Percentiles rank a stretch among this genome's conserved stretches.
phyloP scores from a whole-genome alignment of 2,888 invertebrate genomes.

The Gari tellinella region DNA sequence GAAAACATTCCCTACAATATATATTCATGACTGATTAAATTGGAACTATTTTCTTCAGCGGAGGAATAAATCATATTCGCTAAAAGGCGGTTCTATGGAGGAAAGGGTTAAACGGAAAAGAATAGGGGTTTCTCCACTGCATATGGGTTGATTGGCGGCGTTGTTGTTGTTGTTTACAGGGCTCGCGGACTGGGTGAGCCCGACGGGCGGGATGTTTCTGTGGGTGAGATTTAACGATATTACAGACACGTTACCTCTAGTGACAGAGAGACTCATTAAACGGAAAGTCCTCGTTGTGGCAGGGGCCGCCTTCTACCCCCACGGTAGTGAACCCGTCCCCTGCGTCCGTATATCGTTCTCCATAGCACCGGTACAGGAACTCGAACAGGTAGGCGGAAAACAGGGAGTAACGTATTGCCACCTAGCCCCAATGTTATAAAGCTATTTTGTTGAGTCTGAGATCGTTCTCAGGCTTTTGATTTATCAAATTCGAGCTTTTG shows the following conservation, averaged over 20 bases:
- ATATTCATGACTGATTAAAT: too few relatives aligned
- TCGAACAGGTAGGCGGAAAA: conserved; percentile 37
- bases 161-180: conserved; percentile 20
- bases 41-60: too few relatives aligned
- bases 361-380: conserved; percentile 25
- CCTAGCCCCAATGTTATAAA: too few relatives aligned
- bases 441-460: too few relatives aligned
- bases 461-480: too few relatives aligned
- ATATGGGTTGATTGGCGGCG: background rate
- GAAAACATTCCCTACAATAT: too few relatives aligned
- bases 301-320: conserved; percentile 34
- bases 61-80: too few relatives aligned
- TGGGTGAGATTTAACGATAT: conserved; percentile 42
- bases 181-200: conserved; percentile 41
- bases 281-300: conserved; percentile 46
- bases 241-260: conserved; percentile 28
- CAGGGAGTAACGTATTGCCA: too few relatives aligned
- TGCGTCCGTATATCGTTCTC: conserved; percentile 47
- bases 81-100: too few relatives aligned
- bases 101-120: too few relatives aligned
- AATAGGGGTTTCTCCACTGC: too few relatives aligned
- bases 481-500: too few relatives aligned
- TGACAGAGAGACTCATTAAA: conserved; percentile 33
- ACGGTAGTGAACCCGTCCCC: background rate
- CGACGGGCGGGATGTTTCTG: conserved; percentile 58